Base-by-base conservation (phyloP, 1,140 invertebrate genomes). In the Subanguina moxae region DNA sequence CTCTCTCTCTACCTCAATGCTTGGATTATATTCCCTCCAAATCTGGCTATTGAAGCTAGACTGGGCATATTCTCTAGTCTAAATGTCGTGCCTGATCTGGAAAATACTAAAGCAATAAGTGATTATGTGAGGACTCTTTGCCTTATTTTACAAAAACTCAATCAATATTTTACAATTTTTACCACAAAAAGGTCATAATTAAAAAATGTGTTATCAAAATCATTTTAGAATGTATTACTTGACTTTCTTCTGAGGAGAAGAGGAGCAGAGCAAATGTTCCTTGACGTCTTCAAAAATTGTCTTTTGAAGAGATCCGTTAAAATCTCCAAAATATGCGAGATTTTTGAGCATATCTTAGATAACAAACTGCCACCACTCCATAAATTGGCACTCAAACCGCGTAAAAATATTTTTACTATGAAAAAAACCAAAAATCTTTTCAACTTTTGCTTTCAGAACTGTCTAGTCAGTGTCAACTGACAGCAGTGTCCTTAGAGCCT, bases 11-110 rank as follows among this genome's bases (percentile, higher is more conserved):
- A 64, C 61, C n/a, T 19, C 21, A 64, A 45, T 15, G 13, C 57
- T 11, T 73, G 73, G 73, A 74, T 64, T 11, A 32, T 72, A 15
- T 77, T 76, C 56, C 23, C 68, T 5, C 71, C 71, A 15, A 73
- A 73, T 25, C 64, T 73, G 21, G 66, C 77, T 27, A 57, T 62
- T 19, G 71, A 77, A 32, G 25, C 48, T 17, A 23, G 68, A 25
- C 42, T 70, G 9, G 71, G 71, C 11, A 57, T 73, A 17, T 73
- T 77, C 56, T 74, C 52, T n/a, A 74, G 27, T 15, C 23, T 73
- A 0, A 63, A 72, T 64, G 19, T 72, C 1, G 73, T 38, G 0
- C 7, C 38, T 17, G 45, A 76, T 19, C 13, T 19, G n/a, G 74
- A 68, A 38, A 38, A 38, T 38, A 11, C 32, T 38, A 5, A 3